Conservation (phyloP, 2,888 invertebrate genomes). For the Torymus aiolomorphi region DNA sequence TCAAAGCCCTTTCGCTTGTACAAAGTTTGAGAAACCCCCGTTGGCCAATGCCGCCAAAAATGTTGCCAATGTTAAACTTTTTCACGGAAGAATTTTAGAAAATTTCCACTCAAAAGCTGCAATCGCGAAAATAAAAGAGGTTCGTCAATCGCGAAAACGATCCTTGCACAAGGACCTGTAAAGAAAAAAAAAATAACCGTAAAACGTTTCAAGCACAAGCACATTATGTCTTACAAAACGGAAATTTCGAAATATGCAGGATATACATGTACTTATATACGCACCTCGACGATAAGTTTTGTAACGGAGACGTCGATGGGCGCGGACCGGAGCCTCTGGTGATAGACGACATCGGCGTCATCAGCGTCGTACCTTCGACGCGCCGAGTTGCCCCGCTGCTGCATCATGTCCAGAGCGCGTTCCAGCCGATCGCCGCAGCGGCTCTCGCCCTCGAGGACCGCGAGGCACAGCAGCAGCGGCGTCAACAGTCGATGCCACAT, state of each 20-base stretch:
- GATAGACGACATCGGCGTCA: slow-evolving; percentile 67
- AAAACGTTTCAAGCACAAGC: no score
- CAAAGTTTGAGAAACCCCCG: no score
- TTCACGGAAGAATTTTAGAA: no score
- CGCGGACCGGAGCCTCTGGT: slow-evolving; percentile 68
- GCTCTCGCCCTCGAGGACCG: slow-evolving; percentile 63
- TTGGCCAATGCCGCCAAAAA: no score
- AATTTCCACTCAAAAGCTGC: no score
- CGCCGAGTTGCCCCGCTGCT: slow-evolving; percentile 65
- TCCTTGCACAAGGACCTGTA: no score
- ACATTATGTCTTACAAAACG: no score
- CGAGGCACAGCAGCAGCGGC: slow-evolving; percentile 47
- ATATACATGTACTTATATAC: neutral
- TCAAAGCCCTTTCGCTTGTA: no score
- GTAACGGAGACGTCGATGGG: slow-evolving; percentile 66
- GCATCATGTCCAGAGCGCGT: slow-evolving; percentile 70
- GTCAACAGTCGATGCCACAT: neutral
- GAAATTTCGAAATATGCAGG: no score
- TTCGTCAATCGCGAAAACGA: neutral
- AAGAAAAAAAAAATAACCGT: no score
- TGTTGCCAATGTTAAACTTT: no score
- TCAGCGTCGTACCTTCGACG: slow-evolving; percentile 67
- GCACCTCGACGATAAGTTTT: slow-evolving; percentile 69
- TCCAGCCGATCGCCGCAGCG: slow-evolving; percentile 72
- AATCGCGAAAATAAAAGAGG: neutral